Conservation (phyloP, 2,113 vertebrate genomes). For the Notiomystis cincta region DNA sequence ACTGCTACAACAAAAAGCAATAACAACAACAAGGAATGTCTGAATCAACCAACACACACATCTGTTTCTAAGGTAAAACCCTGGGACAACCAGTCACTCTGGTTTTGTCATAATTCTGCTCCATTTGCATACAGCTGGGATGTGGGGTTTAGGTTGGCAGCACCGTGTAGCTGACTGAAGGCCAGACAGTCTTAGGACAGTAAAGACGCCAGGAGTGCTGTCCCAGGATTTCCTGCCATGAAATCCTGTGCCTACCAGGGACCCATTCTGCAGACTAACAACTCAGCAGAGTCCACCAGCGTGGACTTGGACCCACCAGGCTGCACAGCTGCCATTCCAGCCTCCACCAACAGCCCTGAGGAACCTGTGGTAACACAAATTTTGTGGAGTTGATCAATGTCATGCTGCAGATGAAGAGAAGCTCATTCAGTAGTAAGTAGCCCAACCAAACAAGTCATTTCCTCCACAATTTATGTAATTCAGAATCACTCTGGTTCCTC, state of each 20-base stretch:
- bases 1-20: background rate
- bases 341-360: background rate
- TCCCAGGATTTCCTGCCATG: background rate
- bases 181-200: background rate
- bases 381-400: background rate
- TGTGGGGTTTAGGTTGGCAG: background rate
- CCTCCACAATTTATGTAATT: background rate
- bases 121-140: background rate
- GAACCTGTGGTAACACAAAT: background rate
- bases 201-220: background rate
- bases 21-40: background rate
- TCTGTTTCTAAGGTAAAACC: background rate
- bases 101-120: background rate
- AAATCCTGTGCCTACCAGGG: background rate
- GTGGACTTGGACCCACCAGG: background rate
- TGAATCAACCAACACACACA: background rate
- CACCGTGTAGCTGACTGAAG: background rate
- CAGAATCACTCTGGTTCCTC: constrained; percentile 1
- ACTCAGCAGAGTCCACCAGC: background rate
- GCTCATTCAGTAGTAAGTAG: background rate
- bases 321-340: background rate
- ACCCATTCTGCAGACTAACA: background rate
- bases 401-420: background rate
- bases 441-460: background rate
- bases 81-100: background rate